Evolutionary conservation across 2,113 vertebrate genomes (phyloP).

Genomic region (Hemiprocne comata): DNA sequence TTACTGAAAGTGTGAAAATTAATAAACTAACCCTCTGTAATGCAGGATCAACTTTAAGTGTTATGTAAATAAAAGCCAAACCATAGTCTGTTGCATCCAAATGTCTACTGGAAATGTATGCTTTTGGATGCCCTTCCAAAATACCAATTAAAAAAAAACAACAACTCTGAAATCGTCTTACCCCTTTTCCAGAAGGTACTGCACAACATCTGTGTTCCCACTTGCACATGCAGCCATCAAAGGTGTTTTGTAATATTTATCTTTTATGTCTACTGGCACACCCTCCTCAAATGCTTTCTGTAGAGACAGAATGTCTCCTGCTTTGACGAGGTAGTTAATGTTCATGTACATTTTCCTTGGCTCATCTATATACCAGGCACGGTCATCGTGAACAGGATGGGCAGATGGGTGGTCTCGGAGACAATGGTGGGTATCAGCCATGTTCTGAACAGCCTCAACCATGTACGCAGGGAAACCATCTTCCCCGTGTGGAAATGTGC

Average conservation of each 20-base stretch:
- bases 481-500: constrained; percentile 13
- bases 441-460: constrained; percentile 79
- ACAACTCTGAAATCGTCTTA: constrained; percentile 62
- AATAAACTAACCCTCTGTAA: not conserved
- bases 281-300: constrained; percentile 85
- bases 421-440: constrained; percentile 71
- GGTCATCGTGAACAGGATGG: constrained; percentile 90
- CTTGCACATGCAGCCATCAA: constrained; percentile 87
- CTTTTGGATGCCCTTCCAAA: not conserved
- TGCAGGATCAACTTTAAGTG: not conserved
- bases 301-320: constrained; percentile 84
- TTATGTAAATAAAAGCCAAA: not conserved
- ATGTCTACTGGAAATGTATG: not conserved
- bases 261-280: constrained; percentile 86
- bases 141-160: not conserved
- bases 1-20: not conserved
- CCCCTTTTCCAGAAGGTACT: constrained; percentile 87
- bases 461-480: constrained; percentile 87
- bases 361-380: constrained; percentile 86
- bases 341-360: constrained; percentile 77
- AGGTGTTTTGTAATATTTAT: constrained; percentile 90
- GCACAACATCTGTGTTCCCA: constrained; percentile 82
- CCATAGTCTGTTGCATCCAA: not conserved
- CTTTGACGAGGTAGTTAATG: constrained; percentile 85
- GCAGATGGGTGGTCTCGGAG: constrained; percentile 74